These are phyloP conservation scores for Megaleporinus macrocephalus DNA, from an alignment of 2,113 vertebrate genomes.

Conservation along the genomic window DNA sequence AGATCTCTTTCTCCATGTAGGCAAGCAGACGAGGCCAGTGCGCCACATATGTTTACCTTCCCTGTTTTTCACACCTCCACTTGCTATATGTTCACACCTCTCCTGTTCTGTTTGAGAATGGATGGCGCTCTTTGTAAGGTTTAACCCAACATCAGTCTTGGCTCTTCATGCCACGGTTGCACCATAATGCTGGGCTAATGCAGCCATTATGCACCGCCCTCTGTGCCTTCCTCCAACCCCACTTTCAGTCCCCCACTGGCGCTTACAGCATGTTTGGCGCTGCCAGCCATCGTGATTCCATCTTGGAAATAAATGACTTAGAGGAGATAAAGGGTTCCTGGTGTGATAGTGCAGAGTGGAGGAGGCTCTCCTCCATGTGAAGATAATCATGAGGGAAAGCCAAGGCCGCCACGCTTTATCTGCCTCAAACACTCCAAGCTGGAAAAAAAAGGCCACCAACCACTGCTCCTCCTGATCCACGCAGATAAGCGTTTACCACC, in stretches of 20 bases:
- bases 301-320: constrained; percentile 74
- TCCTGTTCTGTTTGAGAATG: constrained; percentile 7
- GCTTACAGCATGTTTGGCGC: constrained; percentile 41
- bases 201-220: constrained; percentile 6
- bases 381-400: constrained; percentile 58
- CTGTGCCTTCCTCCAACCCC: neutral
- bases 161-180: neutral
- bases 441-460: constrained; percentile 41
- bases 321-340: constrained; percentile 67
- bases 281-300: constrained; percentile 66
- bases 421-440: constrained; percentile 41
- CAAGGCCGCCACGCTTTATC: constrained; percentile 66
- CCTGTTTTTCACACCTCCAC: neutral
- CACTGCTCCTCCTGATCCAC: constrained; percentile 38
- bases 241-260: neutral
- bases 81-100: neutral
- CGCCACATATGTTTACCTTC: neutral
- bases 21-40: neutral
- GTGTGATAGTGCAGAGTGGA: constrained; percentile 60
- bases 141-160: neutral
- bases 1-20: neutral
- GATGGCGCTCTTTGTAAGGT: neutral
- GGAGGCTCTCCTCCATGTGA: constrained; percentile 56
- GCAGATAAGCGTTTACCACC: constrained; percentile 50
- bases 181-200: neutral